Evolutionary conservation across 2,113 vertebrate genomes (phyloP).

Genomic region (Nansenia antarctica): DNA sequence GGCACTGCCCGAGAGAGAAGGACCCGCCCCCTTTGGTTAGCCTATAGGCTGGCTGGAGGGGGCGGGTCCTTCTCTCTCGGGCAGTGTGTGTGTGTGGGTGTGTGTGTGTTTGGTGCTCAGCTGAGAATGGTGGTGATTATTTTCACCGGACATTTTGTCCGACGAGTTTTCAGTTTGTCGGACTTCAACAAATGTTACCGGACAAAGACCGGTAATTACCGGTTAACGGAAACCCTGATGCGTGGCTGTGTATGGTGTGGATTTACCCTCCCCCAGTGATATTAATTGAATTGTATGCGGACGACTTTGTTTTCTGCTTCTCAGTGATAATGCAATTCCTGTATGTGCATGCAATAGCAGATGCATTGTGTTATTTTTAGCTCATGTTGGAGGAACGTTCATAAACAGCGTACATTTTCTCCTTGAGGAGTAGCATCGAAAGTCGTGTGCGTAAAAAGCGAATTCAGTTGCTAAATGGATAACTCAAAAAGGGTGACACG

Average conservation of each 20-base stretch:
- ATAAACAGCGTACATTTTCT: not conserved
- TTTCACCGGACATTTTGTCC: no score
- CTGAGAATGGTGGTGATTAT: no score
- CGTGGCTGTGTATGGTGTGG: slow-evolving; percentile 39
- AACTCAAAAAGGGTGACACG: slow-evolving; percentile 6
- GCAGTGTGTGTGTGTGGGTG: no score
- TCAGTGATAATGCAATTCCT: slow-evolving; percentile 32
- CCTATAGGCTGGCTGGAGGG: no score
- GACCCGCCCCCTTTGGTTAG: no score
- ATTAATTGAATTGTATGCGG: slow-evolving; percentile 51
- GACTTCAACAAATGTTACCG: no score
- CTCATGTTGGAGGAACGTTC: slow-evolving; percentile 9
- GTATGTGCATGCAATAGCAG: slow-evolving; percentile 15
- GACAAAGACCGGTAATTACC: no score
- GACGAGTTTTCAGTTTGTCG: no score
- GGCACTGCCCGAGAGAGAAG: no score
- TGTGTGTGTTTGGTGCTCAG: no score
- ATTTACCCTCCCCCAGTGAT: slow-evolving; percentile 33
- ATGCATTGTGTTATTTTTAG: slow-evolving; percentile 18
- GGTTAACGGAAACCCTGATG: no score
- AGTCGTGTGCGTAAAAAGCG: not conserved
- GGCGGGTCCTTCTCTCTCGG: no score
- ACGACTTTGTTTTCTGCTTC: slow-evolving; percentile 23
- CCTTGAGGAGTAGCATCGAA: not conserved
- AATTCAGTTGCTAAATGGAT: slow-evolving; percentile 15